Conservation (phyloP, 1,140 invertebrate genomes). For the Drosophila busckii region DNA sequence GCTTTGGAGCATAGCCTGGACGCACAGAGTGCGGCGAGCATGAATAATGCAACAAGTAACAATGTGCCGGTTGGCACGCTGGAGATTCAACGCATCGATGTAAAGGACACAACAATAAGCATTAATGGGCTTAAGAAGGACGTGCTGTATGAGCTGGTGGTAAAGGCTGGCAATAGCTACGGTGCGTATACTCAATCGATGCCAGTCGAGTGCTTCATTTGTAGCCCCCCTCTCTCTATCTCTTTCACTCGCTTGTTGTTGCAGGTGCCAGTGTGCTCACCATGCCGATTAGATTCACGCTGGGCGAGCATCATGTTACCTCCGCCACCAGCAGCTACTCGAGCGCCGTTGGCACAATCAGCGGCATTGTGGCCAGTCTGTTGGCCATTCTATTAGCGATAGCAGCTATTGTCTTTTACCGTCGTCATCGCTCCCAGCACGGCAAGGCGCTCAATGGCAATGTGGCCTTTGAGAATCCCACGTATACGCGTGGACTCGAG, state of each 20-base stretch:
- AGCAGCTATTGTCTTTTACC: conserved; percentile 84
- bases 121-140: conserved; percentile 86
- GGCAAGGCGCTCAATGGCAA: conserved; percentile 80
- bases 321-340: conserved; percentile 81
- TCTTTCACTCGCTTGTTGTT: conserved; percentile 50
- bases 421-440: conserved; percentile 82
- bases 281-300: conserved; percentile 85
- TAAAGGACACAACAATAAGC: conserved; percentile 84
- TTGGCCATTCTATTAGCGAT: conserved; percentile 83
- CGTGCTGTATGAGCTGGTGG: conserved; percentile 87
- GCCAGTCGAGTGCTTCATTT: neutral
- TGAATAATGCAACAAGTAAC: conserved; percentile 73
- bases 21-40: conserved; percentile 41
- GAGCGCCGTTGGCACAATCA: conserved; percentile 83
- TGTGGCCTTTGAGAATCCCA: conserved; percentile 92
- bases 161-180: conserved; percentile 89
- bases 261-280: conserved; percentile 86
- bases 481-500: conserved; percentile 88
- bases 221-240: neutral
- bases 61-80: conserved; percentile 33
- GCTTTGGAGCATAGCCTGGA: conserved; percentile 50
- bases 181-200: conserved; percentile 72
- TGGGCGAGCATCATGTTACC: conserved; percentile 84
- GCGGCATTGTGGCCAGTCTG: conserved; percentile 83
- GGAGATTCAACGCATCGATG: conserved; percentile 85